Base-by-base conservation (phyloP, 2,113 vertebrate genomes). In the Sapajus apella region DNA sequence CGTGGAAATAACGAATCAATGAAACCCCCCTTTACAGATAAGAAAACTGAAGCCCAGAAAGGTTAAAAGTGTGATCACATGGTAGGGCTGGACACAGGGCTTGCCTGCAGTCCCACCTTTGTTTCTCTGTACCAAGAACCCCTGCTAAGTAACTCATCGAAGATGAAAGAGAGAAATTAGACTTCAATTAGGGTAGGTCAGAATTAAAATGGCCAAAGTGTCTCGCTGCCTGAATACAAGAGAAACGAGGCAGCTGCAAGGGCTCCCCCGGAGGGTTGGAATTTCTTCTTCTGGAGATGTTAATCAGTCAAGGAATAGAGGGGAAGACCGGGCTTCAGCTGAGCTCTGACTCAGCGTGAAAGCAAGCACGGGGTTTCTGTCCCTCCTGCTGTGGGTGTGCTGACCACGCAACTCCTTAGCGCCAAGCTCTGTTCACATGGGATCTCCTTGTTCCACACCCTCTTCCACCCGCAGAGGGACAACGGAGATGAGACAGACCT, bases 351-450 rank as follows among this genome's bases (percentile, higher is more conserved):
- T 8, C 25, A 52, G 11, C 13, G 55, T 94, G 66, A 75, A 61
- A 20, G 43, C 61, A 20, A 86, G 50, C 25, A 83, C 14, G 23
- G 11, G 37, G 32, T 43, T 93, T 75, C 80, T 66, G 7, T n/a
- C 23, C 13, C 79, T 23, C 43, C 14, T 17, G 7, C 6, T 40
- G 6, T 8, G 3, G 32, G 50, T 6, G 1, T 1, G 5, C 50
- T 58, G n/a, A 13, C 47, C 16, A 1, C 21, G 12, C 30, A 35
- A 16, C 27, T 37, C 47, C 21, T 50, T 13, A 16, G 45, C 5
- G 17, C 18, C 10, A 3, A 27, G 35, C 43, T 90, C 17, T n/a
- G 8, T 77, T 52, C 17, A 0, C 1, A 1, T 32, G 12, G 23
- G 27, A 2, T 83, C 7, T 70, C n/a, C n/a, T 87, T 27, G n/a